These are phyloP conservation scores for Hippoglossus hippoglossus DNA, from an alignment of 2,797 vertebrate species.

Conservation along the genomic window DNA sequence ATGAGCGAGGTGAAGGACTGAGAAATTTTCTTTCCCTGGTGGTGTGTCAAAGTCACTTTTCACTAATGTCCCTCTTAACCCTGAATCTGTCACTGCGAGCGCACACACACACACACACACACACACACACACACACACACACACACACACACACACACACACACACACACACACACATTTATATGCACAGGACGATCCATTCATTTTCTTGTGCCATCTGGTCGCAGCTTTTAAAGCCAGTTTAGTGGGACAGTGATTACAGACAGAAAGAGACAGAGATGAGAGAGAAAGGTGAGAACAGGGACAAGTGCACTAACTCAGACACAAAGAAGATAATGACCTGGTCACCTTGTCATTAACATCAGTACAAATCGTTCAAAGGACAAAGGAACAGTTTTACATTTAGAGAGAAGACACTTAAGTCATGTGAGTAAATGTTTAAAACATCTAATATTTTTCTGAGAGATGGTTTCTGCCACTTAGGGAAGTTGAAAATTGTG, in stretches of 20 bases:
- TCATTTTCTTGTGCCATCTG: slow-evolving; percentile 66
- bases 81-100: slow-evolving; percentile 54
- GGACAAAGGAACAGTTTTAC: neutral
- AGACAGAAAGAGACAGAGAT: slow-evolving; percentile 31
- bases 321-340: slow-evolving; percentile 25
- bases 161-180: slow-evolving; percentile 3
- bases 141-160: slow-evolving; percentile 15
- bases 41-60: slow-evolving; percentile 67
- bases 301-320: slow-evolving; percentile 42
- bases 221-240: slow-evolving; percentile 62
- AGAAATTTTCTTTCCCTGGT: slow-evolving; percentile 54
- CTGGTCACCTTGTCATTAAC: slow-evolving; percentile 37
- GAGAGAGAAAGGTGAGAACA: slow-evolving; percentile 45
- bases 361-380: neutral
- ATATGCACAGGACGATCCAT: slow-evolving; percentile 28
- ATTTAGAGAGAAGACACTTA: neutral
- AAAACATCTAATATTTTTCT: too few species aligned
- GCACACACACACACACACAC: slow-evolving; percentile 15
- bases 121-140: slow-evolving; percentile 12
- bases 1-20: slow-evolving; percentile 65
- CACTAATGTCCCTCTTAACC: slow-evolving; percentile 73
- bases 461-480: too few species aligned
- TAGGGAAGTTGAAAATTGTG: too few species aligned
- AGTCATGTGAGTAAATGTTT: neutral
- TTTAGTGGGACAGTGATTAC: slow-evolving; percentile 52